Evolutionary conservation across 2,113 vertebrate genomes (phyloP), one percentile per base, ranked within the genome.

Genomic region (Oenanthe oenanthe): DNA sequence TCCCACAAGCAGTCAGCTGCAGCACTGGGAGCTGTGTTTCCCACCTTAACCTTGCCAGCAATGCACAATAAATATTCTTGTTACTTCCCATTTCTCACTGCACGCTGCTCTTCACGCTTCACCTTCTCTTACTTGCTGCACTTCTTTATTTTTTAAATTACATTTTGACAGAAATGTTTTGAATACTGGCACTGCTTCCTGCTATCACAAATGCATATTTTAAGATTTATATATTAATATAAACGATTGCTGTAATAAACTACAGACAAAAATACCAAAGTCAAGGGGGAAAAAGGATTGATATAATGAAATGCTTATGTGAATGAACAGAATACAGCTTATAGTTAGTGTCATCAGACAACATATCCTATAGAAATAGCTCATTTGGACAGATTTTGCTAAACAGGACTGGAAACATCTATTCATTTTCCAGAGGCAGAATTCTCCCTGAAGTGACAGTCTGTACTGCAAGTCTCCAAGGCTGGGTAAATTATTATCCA

Each of bases 311-410:
- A 90, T 56, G 34, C 16, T 73, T 76, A 88, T 67, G 63, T 73
- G 75, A 88, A 77, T 51, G 38, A 96, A 92, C 34, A 80, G 54
- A 94, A 83, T 57, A 79, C 14, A 88, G 50, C 62, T 92, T 62
- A 92, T 6, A 90, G 56, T 74, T 68, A 87, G 42, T n/a, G 54
- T 13, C 0, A 0, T 51, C 24, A 79, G 54, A n/a, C 45, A 89
- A 82, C 42, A 40, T 50, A 76, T 15, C 32, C 61, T 34, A 65
- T 12, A 88, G 93, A 85, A 92, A 96, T 60, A 93, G 60, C 47
- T 91, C 42, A 56, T 1, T 61, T 58, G n/a, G 34, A 82, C 51
- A 79, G 56, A 83, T 94, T 89, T 88, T 88, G 31, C 78, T 73
- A 40, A 92, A 87, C 25, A 36, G 45, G 62, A 60, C 32, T 89